These are phyloP conservation scores for Rhodophaea formosa DNA, from an alignment of 2,888 invertebrate species.

Conservation along the genomic window DNA sequence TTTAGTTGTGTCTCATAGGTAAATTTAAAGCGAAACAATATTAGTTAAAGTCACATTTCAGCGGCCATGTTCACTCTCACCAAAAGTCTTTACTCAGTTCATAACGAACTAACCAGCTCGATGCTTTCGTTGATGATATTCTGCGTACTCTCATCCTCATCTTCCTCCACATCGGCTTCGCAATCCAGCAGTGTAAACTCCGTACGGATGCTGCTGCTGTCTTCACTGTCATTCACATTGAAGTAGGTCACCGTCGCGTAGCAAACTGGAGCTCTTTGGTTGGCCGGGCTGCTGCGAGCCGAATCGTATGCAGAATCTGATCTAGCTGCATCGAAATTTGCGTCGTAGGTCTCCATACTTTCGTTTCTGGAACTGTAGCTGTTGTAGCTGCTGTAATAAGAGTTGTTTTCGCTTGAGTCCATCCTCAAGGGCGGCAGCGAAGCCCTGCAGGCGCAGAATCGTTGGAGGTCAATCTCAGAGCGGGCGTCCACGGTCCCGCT, in stretches of 20 bases:
- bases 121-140: slow-evolving; percentile 72
- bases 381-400: slow-evolving; percentile 59
- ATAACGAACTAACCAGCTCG: slow-evolving; percentile 70
- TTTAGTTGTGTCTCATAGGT: too few species aligned
- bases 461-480: slow-evolving; percentile 63
- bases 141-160: slow-evolving; percentile 58
- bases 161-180: slow-evolving; percentile 43
- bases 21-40: too few species aligned
- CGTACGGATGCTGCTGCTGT: slow-evolving; percentile 70
- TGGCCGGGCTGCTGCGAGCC: slow-evolving; percentile 59
- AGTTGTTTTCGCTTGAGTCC: slow-evolving; percentile 55
- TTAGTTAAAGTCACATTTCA: background rate
- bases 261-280: slow-evolving; percentile 50
- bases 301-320: slow-evolving; percentile 75
- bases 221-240: slow-evolving; percentile 71
- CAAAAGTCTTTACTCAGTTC: slow-evolving; percentile 35
- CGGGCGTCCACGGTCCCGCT: slow-evolving; percentile 71
- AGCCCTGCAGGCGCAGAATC: slow-evolving; percentile 67
- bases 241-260: slow-evolving; percentile 73
- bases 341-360: slow-evolving; percentile 56
- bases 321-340: slow-evolving; percentile 41
- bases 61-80: background rate
- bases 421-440: slow-evolving; percentile 53
- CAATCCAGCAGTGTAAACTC: slow-evolving; percentile 72
- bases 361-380: slow-evolving; percentile 63